A percentile compares a stretch with the other conserved stretches of the same genome.
Conservation (phyloP, 2,113 vertebrate genomes). For the Hoplias malabaricus region DNA sequence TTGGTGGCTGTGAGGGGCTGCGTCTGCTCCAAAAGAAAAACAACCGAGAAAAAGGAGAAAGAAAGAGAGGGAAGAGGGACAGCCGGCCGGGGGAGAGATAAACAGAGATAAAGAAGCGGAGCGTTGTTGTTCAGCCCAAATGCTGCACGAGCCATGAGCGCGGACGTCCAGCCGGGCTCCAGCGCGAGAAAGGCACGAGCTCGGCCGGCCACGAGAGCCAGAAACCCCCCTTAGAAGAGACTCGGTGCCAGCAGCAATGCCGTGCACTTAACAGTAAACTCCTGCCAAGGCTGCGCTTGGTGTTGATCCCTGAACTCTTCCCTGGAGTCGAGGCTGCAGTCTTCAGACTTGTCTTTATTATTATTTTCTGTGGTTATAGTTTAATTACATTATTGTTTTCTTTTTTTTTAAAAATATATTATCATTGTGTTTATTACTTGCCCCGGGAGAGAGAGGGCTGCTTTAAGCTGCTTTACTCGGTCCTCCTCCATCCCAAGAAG, state of each 20-base stretch:
- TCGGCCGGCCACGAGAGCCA: constrained; percentile 28
- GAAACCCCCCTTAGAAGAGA: constrained; percentile 21
- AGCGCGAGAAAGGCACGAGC: constrained; percentile 49
- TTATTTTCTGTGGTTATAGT: too few species aligned
- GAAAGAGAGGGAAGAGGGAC: constrained; percentile 9
- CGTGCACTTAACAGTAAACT: constrained; percentile 20
- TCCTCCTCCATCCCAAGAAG: constrained; percentile 52
- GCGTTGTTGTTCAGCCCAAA: constrained; percentile 24
- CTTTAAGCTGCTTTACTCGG: too few species aligned
- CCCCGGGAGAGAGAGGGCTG: too few species aligned
- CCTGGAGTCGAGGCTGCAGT: constrained; percentile 59
- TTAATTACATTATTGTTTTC: too few species aligned
- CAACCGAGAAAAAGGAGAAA: background rate
- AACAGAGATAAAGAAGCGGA: constrained; percentile 26
- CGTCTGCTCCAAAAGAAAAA: too few species aligned
- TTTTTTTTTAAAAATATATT: too few species aligned
- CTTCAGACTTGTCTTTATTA: too few species aligned
- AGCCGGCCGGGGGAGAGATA: constrained; percentile 28
- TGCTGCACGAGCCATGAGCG: constrained; percentile 43
- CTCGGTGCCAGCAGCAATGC: constrained; percentile 29
- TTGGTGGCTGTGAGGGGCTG: too few species aligned
- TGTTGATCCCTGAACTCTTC: constrained; percentile 49
- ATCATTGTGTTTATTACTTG: too few species aligned
- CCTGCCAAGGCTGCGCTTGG: constrained; percentile 37
- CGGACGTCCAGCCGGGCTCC: constrained; percentile 35